phyloP scores from a whole-genome alignment of 2,888 invertebrate genomes.

The Baccha elongata region DNA sequence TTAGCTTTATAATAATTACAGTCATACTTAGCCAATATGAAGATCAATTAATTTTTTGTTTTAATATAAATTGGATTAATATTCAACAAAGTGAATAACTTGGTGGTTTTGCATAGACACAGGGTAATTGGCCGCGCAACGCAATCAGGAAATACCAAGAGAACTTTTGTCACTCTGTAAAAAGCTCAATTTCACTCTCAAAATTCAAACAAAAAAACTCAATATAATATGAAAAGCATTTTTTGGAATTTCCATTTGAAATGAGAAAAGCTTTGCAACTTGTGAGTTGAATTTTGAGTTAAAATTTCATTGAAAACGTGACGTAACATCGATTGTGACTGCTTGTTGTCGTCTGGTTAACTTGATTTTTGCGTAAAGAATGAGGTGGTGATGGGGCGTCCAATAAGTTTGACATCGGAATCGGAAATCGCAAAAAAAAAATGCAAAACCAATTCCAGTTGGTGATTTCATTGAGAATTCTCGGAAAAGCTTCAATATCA shows the following conservation, averaged over 20 bases:
- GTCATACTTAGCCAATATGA: too few relatives aligned
- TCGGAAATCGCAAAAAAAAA: slow-evolving; percentile 57
- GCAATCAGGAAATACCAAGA: slow-evolving; percentile 68
- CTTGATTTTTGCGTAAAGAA: not conserved
- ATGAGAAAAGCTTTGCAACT: slow-evolving; percentile 38
- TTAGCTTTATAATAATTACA: too few relatives aligned
- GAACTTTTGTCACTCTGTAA: slow-evolving; percentile 7
- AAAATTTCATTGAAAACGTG: not conserved
- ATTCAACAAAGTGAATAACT: slow-evolving; percentile 51
- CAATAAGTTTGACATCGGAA: slow-evolving; percentile 70
- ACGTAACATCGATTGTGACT: not conserved
- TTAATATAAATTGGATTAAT: slow-evolving; percentile 37
- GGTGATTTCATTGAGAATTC: slow-evolving; percentile 71
- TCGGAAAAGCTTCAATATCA: slow-evolving; percentile 63
- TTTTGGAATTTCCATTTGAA: not conserved
- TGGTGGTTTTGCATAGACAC: slow-evolving; percentile 37
- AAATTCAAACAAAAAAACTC: too few relatives aligned
- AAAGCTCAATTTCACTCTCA: slow-evolving; percentile 20
- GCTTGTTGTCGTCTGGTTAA: not conserved
- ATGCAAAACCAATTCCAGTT: slow-evolving; percentile 64
- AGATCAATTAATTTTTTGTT: slow-evolving; percentile 5
- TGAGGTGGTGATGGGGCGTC: slow-evolving; percentile 24
- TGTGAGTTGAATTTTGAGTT: slow-evolving; percentile 19
- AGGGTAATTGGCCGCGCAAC: slow-evolving; percentile 52
- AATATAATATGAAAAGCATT: too few relatives aligned